phyloP scores from a whole-genome alignment of 2,888 invertebrate genomes.

The Phyllotreta cruciferae region DNA sequence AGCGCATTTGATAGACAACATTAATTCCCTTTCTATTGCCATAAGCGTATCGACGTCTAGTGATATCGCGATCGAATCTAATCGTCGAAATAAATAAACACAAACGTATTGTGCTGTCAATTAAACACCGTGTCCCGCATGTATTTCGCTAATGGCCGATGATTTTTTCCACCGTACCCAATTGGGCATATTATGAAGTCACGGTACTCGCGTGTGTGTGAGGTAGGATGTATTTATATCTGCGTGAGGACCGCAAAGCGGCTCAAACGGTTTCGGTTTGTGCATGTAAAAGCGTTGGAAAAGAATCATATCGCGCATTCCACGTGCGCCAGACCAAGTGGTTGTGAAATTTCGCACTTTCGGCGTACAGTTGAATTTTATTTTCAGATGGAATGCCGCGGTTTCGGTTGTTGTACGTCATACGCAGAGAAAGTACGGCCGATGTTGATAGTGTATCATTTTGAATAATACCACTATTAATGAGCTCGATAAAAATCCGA shows the following conservation, averaged over 20 bases:
- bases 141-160: conserved; percentile 5
- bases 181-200: conserved; percentile 23
- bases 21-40: no score
- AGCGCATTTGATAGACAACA: no score
- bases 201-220: conserved; percentile 30
- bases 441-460: no score
- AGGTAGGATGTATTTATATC: conserved; percentile 44
- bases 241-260: conserved; percentile 39
- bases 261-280: conserved; percentile 35
- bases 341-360: conserved; percentile 32
- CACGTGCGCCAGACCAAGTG: conserved; percentile 15
- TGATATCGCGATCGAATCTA: no score
- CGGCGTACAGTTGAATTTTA: conserved; percentile 13
- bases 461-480: no score
- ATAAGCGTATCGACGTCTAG: no score
- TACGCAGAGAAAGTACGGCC: no score
- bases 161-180: conserved; percentile 26
- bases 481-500: no score
- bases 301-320: conserved; percentile 33
- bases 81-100: background rate
- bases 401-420: no score
- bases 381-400: background rate
- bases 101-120: background rate
- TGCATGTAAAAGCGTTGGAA: no score
- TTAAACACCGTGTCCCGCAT: background rate